Base-by-base conservation (phyloP, 2,797 vertebrate genomes). In the Chloroceryle amazona region DNA sequence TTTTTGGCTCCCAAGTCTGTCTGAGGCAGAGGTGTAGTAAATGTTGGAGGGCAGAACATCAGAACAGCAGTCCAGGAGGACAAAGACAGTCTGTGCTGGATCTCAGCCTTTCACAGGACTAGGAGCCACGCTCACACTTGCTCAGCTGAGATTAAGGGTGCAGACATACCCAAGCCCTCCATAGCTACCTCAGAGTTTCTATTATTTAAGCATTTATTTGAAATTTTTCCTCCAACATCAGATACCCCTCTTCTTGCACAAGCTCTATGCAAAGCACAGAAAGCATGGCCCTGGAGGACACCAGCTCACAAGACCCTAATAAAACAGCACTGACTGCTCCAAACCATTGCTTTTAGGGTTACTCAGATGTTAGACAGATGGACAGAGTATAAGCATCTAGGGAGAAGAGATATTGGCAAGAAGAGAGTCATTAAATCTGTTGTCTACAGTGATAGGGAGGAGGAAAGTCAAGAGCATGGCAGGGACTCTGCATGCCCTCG, bases 11-110 rank as follows among this genome's bases (percentile, higher is more conserved):
- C 70, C 47, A 23, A 46, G 37, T 35, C 51, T 60, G 39, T 91
- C 95, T 95, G 93, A 84, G 87, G 76, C 85, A 84, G 82, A 90
- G 58, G 35, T 60, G 73, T 23, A 95, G 74, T 81, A 86, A 81
- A 58, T 12, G 33, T 67, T 93, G 78, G 67, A 94, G 81, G 22
- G 42, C 47, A 92, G 83, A 70, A 66, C 74, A 85, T 60, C 47
- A 55, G 76, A 84, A 62, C 58, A 84, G 35, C 58, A 3, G 49
- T 72, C 11, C 19, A 51, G 37, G 19, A 95, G 75, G 80, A 90
- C 93, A 96, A 96, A 81, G 90, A 33, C 16, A 1, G 68, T 63
- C 39, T 93, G 58, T 62, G 66, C 81, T 1, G 3, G 37, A 51
- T 62, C 9, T 2, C 52, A 83, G 76, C 33, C 44, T 78, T 57